Conservation (phyloP, 2,113 vertebrate genomes). For the Lophius piscatorius region DNA sequence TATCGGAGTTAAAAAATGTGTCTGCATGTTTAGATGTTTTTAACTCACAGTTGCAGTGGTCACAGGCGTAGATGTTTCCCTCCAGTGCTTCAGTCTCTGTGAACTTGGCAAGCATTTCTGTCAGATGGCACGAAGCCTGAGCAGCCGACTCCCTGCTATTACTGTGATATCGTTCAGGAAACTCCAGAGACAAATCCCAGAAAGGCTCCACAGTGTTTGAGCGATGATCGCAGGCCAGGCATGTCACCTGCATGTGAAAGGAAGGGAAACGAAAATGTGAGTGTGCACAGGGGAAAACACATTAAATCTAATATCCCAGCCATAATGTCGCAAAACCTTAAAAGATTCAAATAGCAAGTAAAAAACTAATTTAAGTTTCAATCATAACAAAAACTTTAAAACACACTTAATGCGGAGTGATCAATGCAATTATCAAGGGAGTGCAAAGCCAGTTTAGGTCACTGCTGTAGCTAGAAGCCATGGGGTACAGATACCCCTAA, state of each 20-base stretch:
- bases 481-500: neutral
- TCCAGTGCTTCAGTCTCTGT: constrained; percentile 97
- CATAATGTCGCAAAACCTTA: neutral
- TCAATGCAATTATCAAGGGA: neutral
- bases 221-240: constrained; percentile 92
- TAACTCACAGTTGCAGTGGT: constrained; percentile 96
- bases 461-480: neutral
- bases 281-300: too few relatives aligned
- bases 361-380: neutral
- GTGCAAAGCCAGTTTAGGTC: constrained; percentile 6
- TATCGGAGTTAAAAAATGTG: neutral
- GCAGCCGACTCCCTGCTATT: constrained; percentile 68
- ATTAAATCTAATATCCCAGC: too few relatives aligned
- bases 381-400: neutral
- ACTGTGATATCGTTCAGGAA: constrained; percentile 94
- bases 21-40: neutral
- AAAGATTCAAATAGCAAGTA: neutral
- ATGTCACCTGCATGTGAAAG: constrained; percentile 86
- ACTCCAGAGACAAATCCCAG: constrained; percentile 98
- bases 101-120: constrained; percentile 98
- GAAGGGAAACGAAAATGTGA: neutral
- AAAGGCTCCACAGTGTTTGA: constrained; percentile 98
- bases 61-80: constrained; percentile 95
- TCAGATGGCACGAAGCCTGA: constrained; percentile 86
- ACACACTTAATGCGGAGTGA: neutral